These are phyloP conservation scores for Spisula subtruncata DNA, from an alignment of 2,888 invertebrate species.

Conservation along the genomic window DNA sequence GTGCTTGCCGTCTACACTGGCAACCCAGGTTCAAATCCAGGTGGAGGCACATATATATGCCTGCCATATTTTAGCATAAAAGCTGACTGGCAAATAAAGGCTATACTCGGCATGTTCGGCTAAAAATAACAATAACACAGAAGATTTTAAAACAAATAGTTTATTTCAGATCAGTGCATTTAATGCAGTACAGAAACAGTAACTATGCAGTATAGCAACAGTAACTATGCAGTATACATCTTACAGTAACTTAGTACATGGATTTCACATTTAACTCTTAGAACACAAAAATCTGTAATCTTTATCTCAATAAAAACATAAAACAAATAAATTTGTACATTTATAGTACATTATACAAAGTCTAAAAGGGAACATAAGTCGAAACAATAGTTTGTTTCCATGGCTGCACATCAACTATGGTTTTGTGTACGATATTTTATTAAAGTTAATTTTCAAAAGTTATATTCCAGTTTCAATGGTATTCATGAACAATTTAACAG, in stretches of 20 bases:
- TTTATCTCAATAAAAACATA: neutral
- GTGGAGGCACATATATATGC: too few species aligned
- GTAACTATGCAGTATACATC: too few species aligned
- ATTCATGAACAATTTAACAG: too few species aligned
- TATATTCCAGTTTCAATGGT: too few species aligned
- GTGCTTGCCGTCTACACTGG: too few species aligned
- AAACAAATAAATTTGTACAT: neutral
- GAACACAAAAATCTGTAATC: neutral
- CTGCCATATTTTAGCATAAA: too few species aligned
- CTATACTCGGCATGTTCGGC: too few species aligned
- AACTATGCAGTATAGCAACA: neutral
- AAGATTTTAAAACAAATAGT: constrained; percentile 8
- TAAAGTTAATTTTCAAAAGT: neutral
- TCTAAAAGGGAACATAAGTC: neutral
- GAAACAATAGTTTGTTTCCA: neutral
- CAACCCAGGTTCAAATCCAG: too few species aligned
- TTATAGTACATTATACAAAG: neutral
- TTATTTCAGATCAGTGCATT: constrained; percentile 31
- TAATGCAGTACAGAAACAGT: neutral
- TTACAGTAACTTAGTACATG: too few species aligned
- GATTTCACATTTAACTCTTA: constrained; percentile 14
- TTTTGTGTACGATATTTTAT: neutral
- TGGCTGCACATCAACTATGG: neutral
- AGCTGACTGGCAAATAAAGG: too few species aligned
- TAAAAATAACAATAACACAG: neutral